phyloP scores from a whole-genome alignment of 2,113 vertebrate genomes.

The Poecilia latipinna region DNA sequence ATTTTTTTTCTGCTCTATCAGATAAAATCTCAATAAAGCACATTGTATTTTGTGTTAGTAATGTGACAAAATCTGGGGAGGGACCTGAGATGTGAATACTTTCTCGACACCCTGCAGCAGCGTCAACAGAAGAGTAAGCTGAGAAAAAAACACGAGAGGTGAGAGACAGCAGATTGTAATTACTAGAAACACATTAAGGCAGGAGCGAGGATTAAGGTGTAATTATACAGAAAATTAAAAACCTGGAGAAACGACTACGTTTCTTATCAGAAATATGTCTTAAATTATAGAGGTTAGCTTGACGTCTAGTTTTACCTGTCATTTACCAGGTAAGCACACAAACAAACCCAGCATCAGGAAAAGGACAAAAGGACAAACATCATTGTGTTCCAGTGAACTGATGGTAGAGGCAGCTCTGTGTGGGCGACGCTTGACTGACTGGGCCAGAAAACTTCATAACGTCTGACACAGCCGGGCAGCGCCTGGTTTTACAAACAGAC shows the following conservation, averaged over 20 bases:
- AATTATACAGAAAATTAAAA: not conserved
- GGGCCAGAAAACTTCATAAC: conserved; percentile 1
- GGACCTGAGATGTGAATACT: not conserved
- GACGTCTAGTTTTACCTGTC: accelerated
- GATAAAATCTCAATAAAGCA: not conserved
- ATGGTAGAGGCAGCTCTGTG: not conserved
- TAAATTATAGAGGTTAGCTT: not conserved
- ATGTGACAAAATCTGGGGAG: too few species aligned
- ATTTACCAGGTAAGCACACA: not conserved
- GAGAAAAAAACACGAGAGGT: not conserved
- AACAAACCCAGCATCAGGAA: not conserved
- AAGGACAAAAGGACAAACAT: not conserved
- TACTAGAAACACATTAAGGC: not conserved
- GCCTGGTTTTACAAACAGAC: too few species aligned
- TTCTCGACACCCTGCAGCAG: not conserved
- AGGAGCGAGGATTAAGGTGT: not conserved
- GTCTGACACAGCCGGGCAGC: not conserved
- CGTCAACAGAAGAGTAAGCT: not conserved
- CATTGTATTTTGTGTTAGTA: not conserved
- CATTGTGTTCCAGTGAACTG: not conserved
- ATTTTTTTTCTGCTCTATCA: not conserved
- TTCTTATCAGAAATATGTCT: not conserved
- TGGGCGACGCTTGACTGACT: not conserved
- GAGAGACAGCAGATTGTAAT: not conserved
- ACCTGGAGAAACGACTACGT: not conserved